phyloP scores from a whole-genome alignment of 2,888 invertebrate genomes.

The Chymomyza caudatula region DNA sequence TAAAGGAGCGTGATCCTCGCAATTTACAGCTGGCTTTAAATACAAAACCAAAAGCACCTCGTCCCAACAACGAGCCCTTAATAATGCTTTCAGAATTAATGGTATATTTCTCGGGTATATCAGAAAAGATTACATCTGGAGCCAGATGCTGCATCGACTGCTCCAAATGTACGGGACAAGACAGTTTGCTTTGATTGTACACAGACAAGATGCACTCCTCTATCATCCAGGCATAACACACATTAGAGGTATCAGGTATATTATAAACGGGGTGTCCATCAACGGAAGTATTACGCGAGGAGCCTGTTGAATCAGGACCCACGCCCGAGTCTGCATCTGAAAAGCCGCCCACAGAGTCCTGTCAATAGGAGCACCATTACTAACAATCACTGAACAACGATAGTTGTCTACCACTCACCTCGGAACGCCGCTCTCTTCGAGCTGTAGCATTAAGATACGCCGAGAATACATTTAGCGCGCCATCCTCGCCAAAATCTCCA shows the following conservation, averaged over 20 bases:
- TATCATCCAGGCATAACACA: constrained; percentile 91
- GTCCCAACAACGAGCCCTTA: constrained; percentile 87
- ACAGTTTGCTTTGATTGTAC: constrained; percentile 84
- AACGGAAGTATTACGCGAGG: constrained; percentile 89
- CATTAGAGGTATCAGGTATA: constrained; percentile 74
- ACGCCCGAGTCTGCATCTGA: constrained; percentile 94
- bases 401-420: constrained; percentile 25
- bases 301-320: constrained; percentile 88
- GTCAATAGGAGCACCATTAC: constrained; percentile 4
- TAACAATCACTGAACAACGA: background rate
- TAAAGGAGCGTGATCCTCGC: constrained; percentile 80
- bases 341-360: constrained; percentile 81
- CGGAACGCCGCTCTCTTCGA: constrained; percentile 66
- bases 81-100: constrained; percentile 90
- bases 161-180: constrained; percentile 89
- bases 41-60: constrained; percentile 99
- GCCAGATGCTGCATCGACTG: constrained; percentile 89
- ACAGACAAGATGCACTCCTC: constrained; percentile 97
- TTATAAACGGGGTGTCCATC: constrained; percentile 84
- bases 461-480: constrained; percentile 69
- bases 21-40: constrained; percentile 87
- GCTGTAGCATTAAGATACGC: constrained; percentile 73
- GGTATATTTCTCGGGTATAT: constrained; percentile 89
- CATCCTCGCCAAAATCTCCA: constrained; percentile 64
- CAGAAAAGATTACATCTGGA: constrained; percentile 95